These are phyloP conservation scores for Agrilus cyanescens DNA, from an alignment of 2,888 invertebrate species.

Conservation along the genomic window DNA sequence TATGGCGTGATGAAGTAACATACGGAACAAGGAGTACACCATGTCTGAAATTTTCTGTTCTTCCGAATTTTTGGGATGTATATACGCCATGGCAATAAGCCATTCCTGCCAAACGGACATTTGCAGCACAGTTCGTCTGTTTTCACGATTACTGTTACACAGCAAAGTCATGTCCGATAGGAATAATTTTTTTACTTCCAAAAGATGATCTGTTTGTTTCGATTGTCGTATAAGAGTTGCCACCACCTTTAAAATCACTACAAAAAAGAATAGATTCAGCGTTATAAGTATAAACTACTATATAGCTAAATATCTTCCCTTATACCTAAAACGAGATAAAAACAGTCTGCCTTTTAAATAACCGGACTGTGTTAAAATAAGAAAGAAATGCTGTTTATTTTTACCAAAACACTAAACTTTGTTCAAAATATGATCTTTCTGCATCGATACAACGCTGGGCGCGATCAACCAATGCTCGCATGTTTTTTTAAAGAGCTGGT, in stretches of 20 bases:
- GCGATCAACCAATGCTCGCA: no score
- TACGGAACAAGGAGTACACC: slow-evolving; percentile 95
- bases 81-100: slow-evolving; percentile 97
- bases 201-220: slow-evolving; percentile 79
- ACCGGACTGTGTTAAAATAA: no score
- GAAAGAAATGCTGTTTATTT: no score
- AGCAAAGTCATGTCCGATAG: slow-evolving; percentile 96
- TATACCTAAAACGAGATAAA: no score
- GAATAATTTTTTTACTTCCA: slow-evolving; percentile 92
- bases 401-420: no score
- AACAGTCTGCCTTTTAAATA: no score
- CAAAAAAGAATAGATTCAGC: slow-evolving; percentile 22
- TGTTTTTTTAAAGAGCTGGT: no score
- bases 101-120: slow-evolving; percentile 99
- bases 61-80: slow-evolving; percentile 89
- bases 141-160: slow-evolving; percentile 95
- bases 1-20: slow-evolving; percentile 97
- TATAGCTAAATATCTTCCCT: not conserved
- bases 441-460: no score
- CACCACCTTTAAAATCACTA: slow-evolving; percentile 97
- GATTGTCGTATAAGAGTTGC: slow-evolving; percentile 95
- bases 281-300: not conserved
- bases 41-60: slow-evolving; percentile 96
- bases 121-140: slow-evolving; percentile 91
- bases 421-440: no score